A percentile compares a stretch with the other conserved stretches of the same genome.
Conservation (phyloP, 2,113 vertebrate genomes). For the Sebastes fasciatus region DNA sequence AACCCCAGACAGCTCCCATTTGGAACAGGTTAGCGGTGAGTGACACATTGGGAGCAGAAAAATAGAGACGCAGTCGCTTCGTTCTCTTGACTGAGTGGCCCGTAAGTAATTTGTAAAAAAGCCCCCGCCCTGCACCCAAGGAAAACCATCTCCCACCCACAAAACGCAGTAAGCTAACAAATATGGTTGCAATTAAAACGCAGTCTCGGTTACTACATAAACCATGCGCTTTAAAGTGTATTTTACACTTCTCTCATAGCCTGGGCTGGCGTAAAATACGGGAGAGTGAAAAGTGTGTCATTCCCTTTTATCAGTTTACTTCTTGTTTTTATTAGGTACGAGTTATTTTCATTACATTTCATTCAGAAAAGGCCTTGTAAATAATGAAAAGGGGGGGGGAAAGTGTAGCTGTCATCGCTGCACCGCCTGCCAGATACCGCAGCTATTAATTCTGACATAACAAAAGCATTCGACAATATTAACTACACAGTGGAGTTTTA, state of each 20-base stretch:
- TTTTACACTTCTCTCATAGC: conserved; percentile 18
- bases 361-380: conserved; percentile 19
- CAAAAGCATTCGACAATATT: conserved; percentile 9
- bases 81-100: conserved; percentile 17
- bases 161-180: conserved; percentile 43
- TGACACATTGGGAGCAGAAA: conserved; percentile 60
- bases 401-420: neutral
- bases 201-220: conserved; percentile 36
- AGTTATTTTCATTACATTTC: conserved; percentile 22
- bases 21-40: conserved; percentile 53
- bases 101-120: conserved; percentile 45
- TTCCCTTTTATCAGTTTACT: conserved; percentile 3
- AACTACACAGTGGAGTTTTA: conserved; percentile 18
- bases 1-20: conserved; percentile 42
- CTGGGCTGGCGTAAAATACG: conserved; percentile 32
- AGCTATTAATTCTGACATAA: conserved; percentile 32
- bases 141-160: conserved; percentile 50
- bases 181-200: conserved; percentile 67
- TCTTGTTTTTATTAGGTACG: conserved; percentile 10
- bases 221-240: conserved; percentile 45
- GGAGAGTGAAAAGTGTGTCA: neutral
- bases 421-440: neutral
- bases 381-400: neutral
- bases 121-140: conserved; percentile 28
- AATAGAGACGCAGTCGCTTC: conserved; percentile 37